These are phyloP conservation scores for Listrodromus nycthemerus DNA, from an alignment of 2,888 invertebrate species.

Conservation along the genomic window DNA sequence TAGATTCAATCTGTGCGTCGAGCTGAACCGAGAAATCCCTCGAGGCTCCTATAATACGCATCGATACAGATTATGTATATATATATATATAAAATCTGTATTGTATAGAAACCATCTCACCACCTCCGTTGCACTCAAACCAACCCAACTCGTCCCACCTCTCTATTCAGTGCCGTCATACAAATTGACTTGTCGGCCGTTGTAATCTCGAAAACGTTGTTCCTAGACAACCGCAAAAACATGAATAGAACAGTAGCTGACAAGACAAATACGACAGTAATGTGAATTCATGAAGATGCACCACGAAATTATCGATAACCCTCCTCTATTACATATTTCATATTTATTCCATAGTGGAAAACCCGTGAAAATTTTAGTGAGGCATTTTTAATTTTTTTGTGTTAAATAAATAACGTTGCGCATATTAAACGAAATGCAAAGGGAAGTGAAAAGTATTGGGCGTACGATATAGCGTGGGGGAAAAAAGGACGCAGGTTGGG, in stretches of 20 bases:
- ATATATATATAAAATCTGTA: slow-evolving; percentile 1
- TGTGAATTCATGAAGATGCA: neutral
- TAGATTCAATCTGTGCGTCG: slow-evolving; percentile 68
- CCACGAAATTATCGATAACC: neutral
- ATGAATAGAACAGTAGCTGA: slow-evolving; percentile 7
- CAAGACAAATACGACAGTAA: slow-evolving; percentile 2
- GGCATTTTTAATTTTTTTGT: no score
- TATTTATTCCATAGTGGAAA: neutral
- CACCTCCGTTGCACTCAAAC: slow-evolving; percentile 36
- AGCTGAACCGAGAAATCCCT: slow-evolving; percentile 58
- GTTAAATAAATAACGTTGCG: no score
- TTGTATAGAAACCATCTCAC: slow-evolving; percentile 44
- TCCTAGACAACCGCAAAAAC: neutral
- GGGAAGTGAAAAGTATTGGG: slow-evolving; percentile 31
- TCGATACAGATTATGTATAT: slow-evolving; percentile 28
- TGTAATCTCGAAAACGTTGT: slow-evolving; percentile 38
- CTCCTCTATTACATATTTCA: neutral
- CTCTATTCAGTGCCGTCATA: slow-evolving; percentile 52
- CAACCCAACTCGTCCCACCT: slow-evolving; percentile 50
- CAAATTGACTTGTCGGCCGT: slow-evolving; percentile 57
- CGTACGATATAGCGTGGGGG: no score
- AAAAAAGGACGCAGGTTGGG: neutral
- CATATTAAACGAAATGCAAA: slow-evolving; percentile 1
- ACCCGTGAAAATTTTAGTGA: no score
- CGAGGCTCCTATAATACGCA: slow-evolving; percentile 64